Percentiles rank a stretch among this genome's conserved stretches.
phyloP scores from a whole-genome alignment of 2,888 invertebrate genomes.

The Xylota sylvarum region DNA sequence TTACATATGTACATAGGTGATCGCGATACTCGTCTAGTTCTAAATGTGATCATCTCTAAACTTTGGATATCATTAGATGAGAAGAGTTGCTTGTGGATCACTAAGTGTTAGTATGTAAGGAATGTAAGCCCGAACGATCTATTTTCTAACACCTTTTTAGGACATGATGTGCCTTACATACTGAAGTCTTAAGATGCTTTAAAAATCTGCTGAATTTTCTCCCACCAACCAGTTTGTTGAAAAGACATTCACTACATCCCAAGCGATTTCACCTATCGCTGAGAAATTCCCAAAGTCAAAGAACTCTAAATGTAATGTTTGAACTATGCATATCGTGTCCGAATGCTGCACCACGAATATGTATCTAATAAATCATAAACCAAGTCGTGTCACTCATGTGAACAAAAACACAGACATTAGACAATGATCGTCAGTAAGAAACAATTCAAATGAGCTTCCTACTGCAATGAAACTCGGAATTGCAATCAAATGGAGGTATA shows the following conservation, averaged over 20 bases:
- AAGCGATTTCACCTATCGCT: not conserved
- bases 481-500: not conserved
- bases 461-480: not conserved
- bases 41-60: too few relatives aligned
- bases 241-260: not conserved
- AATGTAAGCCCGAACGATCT: too few relatives aligned
- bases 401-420: not conserved
- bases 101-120: too few relatives aligned
- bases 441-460: constrained; percentile 1
- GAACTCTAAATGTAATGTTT: not conserved
- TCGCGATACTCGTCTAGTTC: too few relatives aligned
- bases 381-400: not conserved
- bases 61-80: too few relatives aligned
- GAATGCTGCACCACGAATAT: constrained; percentile 1
- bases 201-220: too few relatives aligned
- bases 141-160: too few relatives aligned
- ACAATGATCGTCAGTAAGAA: not conserved
- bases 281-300: not conserved
- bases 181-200: too few relatives aligned
- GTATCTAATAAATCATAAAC: not conserved
- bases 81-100: too few relatives aligned
- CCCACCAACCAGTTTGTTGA: too few relatives aligned
- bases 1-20: too few relatives aligned
- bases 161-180: too few relatives aligned
- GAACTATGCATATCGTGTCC: not conserved